phyloP scores from a whole-genome alignment of 2,113 vertebrate genomes.

The Carassius carassius region DNA sequence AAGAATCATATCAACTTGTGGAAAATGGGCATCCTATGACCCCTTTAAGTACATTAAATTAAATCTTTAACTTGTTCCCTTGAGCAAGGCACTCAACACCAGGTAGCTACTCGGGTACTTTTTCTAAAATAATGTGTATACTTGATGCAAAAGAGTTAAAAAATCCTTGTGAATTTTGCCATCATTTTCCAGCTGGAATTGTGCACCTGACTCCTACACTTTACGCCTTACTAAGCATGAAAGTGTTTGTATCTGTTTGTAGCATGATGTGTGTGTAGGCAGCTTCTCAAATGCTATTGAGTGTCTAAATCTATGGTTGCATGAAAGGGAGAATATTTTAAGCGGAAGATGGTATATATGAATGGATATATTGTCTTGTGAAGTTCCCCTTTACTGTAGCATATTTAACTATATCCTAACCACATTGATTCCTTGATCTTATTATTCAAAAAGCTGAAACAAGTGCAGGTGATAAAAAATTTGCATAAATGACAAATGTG shows the following conservation, averaged over 20 bases:
- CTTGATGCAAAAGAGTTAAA: not conserved
- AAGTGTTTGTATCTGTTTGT: not conserved
- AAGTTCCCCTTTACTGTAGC: not conserved
- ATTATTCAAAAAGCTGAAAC: not conserved
- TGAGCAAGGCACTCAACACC: not conserved
- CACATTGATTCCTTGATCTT: not conserved
- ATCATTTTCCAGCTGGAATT: not conserved
- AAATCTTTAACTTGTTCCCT: not conserved
- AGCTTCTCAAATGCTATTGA: not conserved
- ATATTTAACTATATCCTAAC: not conserved
- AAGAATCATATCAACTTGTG: no score
- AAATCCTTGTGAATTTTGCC: not conserved
- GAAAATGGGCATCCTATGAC: no score
- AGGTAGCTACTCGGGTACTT: not conserved
- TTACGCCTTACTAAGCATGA: not conserved
- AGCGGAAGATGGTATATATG: not conserved
- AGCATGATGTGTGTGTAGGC: conserved; percentile 2
- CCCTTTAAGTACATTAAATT: not conserved
- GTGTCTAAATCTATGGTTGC: conserved; percentile 8
- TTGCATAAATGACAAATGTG: not conserved
- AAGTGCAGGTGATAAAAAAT: not conserved
- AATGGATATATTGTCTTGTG: not conserved
- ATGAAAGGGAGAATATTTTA: not conserved
- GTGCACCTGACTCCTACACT: conserved; percentile 14
- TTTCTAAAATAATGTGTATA: not conserved